Evolutionary conservation across 2,888 invertebrate genomes (phyloP).

Genomic region (Hecatera dysodea): DNA sequence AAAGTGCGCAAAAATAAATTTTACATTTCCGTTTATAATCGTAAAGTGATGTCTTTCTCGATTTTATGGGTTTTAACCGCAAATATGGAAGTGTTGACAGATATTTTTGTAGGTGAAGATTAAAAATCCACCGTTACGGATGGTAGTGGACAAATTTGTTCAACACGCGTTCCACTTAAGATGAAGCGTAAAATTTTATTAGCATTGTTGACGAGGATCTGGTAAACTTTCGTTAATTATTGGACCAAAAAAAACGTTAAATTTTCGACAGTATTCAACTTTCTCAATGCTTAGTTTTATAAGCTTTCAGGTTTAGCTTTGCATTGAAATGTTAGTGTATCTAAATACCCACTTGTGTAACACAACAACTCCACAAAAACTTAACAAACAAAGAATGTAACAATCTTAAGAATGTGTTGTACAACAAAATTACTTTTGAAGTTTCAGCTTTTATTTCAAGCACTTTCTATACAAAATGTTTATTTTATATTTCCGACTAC

Average conservation of each 20-base stretch:
- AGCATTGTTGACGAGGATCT: not conserved
- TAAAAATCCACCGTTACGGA: conserved; percentile 17
- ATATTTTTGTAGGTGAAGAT: conserved; percentile 17
- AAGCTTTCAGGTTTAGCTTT: not conserved
- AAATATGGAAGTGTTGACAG: conserved; percentile 47
- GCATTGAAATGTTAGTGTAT: not conserved
- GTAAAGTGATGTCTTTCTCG: conserved; percentile 53
- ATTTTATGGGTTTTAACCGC: conserved; percentile 54
- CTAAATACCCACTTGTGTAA: conserved; percentile 8
- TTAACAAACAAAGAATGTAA: not conserved
- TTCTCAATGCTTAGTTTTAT: not conserved
- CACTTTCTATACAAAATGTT: conserved; percentile 5
- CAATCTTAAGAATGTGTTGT: not conserved
- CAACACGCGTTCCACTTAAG: conserved; percentile 8
- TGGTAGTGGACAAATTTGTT: conserved; percentile 7
- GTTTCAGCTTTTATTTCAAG: not conserved
- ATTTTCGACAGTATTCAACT: not conserved
- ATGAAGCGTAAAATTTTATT: conserved; percentile 13
- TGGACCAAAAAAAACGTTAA: not conserved
- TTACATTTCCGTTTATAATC: conserved; percentile 56
- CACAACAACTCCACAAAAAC: not conserved
- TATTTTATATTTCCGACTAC: conserved; percentile 34
- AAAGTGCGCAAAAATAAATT: conserved; percentile 53
- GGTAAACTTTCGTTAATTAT: not conserved
- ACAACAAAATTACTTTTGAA: not conserved